These are phyloP conservation scores for Drosophila melanocephala DNA, from an alignment of 2,888 invertebrate species.

Conservation along the genomic window DNA sequence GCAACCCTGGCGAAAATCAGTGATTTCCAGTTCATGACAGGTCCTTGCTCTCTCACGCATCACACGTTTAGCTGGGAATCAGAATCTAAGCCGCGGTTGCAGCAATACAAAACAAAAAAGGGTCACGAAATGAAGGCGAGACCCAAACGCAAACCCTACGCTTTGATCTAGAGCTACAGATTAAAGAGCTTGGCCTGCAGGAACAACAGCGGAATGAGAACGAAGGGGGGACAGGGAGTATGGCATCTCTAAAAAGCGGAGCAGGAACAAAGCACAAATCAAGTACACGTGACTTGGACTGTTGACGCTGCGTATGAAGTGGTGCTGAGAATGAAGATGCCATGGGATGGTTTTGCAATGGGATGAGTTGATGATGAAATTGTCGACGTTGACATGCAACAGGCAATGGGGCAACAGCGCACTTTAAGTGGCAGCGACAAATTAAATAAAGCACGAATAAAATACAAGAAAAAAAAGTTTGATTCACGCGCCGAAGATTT, in stretches of 20 bases:
- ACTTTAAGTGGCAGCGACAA: constrained; percentile 66
- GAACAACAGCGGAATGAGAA: constrained; percentile 18
- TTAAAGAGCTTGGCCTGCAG: constrained; percentile 46
- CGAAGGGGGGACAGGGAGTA: not conserved
- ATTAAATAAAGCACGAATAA: constrained; percentile 70
- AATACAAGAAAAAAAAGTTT: not conserved
- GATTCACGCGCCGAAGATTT: not conserved
- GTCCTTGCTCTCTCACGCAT: constrained; percentile 71
- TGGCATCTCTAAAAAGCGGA: constrained; percentile 20
- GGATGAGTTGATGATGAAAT: constrained; percentile 72
- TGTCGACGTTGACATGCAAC: constrained; percentile 79
- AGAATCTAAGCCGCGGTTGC: constrained; percentile 43
- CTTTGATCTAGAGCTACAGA: constrained; percentile 70
- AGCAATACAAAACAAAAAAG: constrained; percentile 32
- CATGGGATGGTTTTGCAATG: constrained; percentile 4
- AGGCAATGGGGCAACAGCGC: constrained; percentile 49
- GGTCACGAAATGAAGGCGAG: constrained; percentile 61
- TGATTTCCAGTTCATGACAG: constrained; percentile 72
- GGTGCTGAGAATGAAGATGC: constrained; percentile 25
- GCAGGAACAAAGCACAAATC: constrained; percentile 72
- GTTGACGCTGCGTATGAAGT: constrained; percentile 54
- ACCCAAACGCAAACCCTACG: constrained; percentile 37
- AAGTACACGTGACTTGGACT: constrained; percentile 76
- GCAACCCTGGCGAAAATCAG: constrained; percentile 32
- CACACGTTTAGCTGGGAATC: constrained; percentile 28